Percentiles rank a stretch among this genome's conserved stretches.
phyloP scores from a whole-genome alignment of 37 sponge, comb jelly and placozoan genomes.

The Aplysina aerophoba region DNA sequence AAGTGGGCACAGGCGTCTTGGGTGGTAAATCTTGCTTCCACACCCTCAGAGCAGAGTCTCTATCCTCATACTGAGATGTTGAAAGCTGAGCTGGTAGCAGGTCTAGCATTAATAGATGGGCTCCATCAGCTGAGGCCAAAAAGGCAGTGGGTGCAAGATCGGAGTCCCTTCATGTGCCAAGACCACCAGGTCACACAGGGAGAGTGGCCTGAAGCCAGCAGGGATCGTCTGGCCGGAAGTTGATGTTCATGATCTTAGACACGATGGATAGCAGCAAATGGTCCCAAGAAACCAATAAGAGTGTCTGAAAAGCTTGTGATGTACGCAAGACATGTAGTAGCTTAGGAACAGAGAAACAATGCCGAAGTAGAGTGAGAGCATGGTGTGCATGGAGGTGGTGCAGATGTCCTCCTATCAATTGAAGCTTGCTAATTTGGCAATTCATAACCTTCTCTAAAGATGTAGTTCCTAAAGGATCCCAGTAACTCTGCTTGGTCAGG shows the following conservation, averaged over 20 bases:
- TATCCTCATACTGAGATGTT: not conserved
- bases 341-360: conserved; percentile 52
- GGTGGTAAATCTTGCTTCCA: conserved; percentile 36
- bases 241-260: conserved; percentile 25
- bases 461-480: conserved; percentile 24
- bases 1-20: conserved; percentile 2
- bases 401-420: conserved; percentile 24
- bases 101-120: conserved; percentile 15
- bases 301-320: conserved; percentile 35
- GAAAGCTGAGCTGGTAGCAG: conserved; percentile 31
- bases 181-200: conserved; percentile 46
- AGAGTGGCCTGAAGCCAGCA: conserved; percentile 58
- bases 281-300: conserved; percentile 5
- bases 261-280: conserved; percentile 24
- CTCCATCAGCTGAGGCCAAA: conserved; percentile 51
- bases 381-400: conserved; percentile 34
- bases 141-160: conserved; percentile 62
- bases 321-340: conserved; percentile 50
- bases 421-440: not conserved
- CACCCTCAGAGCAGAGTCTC: not conserved
- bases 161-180: conserved; percentile 41
- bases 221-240: conserved; percentile 23
- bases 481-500: conserved; percentile 27
- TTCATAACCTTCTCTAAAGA: not conserved
- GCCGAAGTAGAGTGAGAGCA: conserved; percentile 36